Conservation (phyloP, 2,113 vertebrate genomes). For the Rhinogobius similis region DNA sequence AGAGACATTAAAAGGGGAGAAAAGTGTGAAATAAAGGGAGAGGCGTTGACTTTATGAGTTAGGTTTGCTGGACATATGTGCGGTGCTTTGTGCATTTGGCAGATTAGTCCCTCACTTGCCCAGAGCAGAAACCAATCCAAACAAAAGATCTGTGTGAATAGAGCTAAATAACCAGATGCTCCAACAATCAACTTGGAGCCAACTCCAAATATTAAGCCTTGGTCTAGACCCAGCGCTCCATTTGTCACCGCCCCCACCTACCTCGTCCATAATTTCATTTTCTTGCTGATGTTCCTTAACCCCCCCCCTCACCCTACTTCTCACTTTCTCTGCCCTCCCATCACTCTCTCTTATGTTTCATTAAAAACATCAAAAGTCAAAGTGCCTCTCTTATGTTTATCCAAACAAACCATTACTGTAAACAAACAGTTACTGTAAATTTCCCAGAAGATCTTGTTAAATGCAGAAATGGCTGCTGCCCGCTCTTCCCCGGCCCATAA, state of each 20-base stretch:
- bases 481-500: constrained; percentile 65
- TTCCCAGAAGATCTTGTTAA: constrained; percentile 80
- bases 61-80: constrained; percentile 71
- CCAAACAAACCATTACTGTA: constrained; percentile 79
- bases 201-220: constrained; percentile 64
- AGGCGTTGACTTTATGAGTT: constrained; percentile 64
- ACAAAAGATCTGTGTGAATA: constrained; percentile 75
- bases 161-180: constrained; percentile 75
- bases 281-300: constrained; percentile 24
- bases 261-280: constrained; percentile 45
- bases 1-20: constrained; percentile 9
- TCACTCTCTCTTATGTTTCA: constrained; percentile 71
- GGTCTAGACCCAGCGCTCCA: constrained; percentile 54
- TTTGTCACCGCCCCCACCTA: constrained; percentile 33
- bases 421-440: constrained; percentile 78
- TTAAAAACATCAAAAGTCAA: constrained; percentile 77
- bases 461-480: constrained; percentile 74
- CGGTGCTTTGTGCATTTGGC: constrained; percentile 82
- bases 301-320: neutral
- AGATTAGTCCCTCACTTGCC: constrained; percentile 85
- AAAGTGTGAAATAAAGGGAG: constrained; percentile 52
- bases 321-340: constrained; percentile 46
- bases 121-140: constrained; percentile 71
- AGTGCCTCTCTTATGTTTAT: constrained; percentile 75
- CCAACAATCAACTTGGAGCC: constrained; percentile 65